These are phyloP conservation scores for Mionectes macconnelli DNA, from an alignment of 2,113 vertebrate genomes.

Conservation along the genomic window DNA sequence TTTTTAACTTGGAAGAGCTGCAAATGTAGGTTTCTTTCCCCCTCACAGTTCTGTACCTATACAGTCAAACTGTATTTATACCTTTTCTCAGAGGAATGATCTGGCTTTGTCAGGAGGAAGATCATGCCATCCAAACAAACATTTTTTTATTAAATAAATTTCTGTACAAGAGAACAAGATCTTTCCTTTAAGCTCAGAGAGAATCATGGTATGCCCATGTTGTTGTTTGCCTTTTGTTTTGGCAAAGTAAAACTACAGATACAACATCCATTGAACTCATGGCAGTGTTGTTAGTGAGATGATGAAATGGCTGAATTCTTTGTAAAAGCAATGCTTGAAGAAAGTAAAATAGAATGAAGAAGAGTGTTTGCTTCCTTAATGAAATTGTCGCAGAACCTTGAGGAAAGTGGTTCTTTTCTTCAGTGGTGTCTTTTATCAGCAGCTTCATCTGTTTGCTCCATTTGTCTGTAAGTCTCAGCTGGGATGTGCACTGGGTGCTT, in stretches of 20 bases:
- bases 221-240: slow-evolving; percentile 3
- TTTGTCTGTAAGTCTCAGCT: neutral
- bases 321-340: neutral
- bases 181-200: neutral
- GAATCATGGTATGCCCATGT: neutral
- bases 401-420: neutral
- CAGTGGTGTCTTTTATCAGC: neutral
- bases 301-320: neutral
- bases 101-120: neutral
- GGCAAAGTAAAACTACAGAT: slow-evolving; percentile 9
- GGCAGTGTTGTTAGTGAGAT: neutral
- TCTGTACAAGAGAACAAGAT: neutral
- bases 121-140: neutral
- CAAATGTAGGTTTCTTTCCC: rapidly evolving
- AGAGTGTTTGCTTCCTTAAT: neutral
- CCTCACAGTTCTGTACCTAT: neutral
- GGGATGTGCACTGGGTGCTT: slow-evolving; percentile 14
- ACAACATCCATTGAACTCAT: neutral
- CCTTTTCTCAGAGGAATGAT: neutral
- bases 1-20: neutral
- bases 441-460: neutral
- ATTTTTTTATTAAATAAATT: neutral
- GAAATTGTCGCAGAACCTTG: slow-evolving; percentile 14
- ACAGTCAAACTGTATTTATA: neutral
- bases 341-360: neutral